Evolutionary conservation across 2,888 invertebrate genomes (phyloP).

Genomic region (Lomographa bimaculata): DNA sequence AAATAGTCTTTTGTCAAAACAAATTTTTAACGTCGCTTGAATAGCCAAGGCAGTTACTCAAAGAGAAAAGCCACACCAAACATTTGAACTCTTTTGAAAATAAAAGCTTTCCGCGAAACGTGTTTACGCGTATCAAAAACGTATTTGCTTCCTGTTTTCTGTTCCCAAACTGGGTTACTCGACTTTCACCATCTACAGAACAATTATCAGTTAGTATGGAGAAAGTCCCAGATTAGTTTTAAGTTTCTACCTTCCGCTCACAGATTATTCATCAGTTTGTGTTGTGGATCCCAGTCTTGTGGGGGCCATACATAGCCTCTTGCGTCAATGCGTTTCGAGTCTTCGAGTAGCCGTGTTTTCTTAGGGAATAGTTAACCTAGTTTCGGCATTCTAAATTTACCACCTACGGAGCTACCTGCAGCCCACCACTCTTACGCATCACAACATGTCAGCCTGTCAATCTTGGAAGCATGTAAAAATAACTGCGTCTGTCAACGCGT

Average conservation of each 20-base stretch:
- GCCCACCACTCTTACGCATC: constrained; percentile 37
- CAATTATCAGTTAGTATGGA: constrained; percentile 2
- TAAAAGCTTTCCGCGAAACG: constrained; percentile 3
- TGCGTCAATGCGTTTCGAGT: constrained; percentile 57
- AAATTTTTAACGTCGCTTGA: too few relatives aligned
- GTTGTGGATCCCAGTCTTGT: constrained; percentile 29
- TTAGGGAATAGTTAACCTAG: constrained; percentile 79
- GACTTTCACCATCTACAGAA: constrained; percentile 53
- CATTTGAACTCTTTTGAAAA: not conserved
- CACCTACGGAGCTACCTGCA: constrained; percentile 59
- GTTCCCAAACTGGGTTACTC: constrained; percentile 59
- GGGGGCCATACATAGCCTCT: constrained; percentile 47
- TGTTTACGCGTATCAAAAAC: constrained; percentile 21
- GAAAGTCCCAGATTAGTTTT: constrained; percentile 18
- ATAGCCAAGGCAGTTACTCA: too few relatives aligned
- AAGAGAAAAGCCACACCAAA: not conserved
- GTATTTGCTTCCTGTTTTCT: constrained; percentile 62
- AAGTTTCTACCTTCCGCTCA: constrained; percentile 16
- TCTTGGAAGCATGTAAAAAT: constrained; percentile 26
- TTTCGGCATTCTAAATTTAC: constrained; percentile 63
- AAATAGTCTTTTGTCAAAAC: too few relatives aligned
- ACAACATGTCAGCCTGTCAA: constrained; percentile 47
- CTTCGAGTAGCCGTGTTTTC: constrained; percentile 63
- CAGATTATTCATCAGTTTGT: constrained; percentile 16
- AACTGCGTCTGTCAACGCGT: constrained; percentile 11